Conservation (phyloP, 1,140 invertebrate species). For the Euwallacea fornicatus region DNA sequence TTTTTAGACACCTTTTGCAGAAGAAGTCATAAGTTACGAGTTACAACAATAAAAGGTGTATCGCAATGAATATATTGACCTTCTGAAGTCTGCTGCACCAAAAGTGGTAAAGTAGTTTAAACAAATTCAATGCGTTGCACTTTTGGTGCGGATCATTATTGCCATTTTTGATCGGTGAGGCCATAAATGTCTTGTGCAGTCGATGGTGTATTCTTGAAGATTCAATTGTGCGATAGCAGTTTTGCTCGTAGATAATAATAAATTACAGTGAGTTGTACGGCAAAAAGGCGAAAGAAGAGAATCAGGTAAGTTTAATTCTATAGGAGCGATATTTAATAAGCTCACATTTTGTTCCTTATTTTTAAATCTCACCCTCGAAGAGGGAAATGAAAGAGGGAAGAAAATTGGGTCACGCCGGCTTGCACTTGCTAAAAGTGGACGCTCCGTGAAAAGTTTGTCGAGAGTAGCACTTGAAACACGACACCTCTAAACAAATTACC, state of each 20-base stretch:
- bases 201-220: neutral
- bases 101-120: conserved; percentile 28
- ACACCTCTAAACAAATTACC: conserved; percentile 30
- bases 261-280: too few relatives aligned
- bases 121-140: conserved; percentile 25
- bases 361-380: conserved; percentile 7
- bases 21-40: conserved; percentile 18
- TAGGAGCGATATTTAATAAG: conserved; percentile 9
- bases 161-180: conserved; percentile 10
- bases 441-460: conserved; percentile 18
- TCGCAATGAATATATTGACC: conserved; percentile 22
- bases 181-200: conserved; percentile 7
- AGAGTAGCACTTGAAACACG: conserved; percentile 26
- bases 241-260: too few relatives aligned
- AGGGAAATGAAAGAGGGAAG: conserved; percentile 18
- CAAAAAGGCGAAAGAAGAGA: neutral
- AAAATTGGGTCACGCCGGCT: conserved; percentile 24
- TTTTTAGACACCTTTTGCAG: neutral
- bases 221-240: neutral
- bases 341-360: neutral
- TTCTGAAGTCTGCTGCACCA: conserved; percentile 19
- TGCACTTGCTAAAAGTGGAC: conserved; percentile 27
- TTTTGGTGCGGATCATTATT: conserved; percentile 12
- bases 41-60: conserved; percentile 18
- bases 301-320: conserved; percentile 2